phyloP scores from a whole-genome alignment of 1,140 invertebrate genomes.

The Drosophila punjabiensis region DNA sequence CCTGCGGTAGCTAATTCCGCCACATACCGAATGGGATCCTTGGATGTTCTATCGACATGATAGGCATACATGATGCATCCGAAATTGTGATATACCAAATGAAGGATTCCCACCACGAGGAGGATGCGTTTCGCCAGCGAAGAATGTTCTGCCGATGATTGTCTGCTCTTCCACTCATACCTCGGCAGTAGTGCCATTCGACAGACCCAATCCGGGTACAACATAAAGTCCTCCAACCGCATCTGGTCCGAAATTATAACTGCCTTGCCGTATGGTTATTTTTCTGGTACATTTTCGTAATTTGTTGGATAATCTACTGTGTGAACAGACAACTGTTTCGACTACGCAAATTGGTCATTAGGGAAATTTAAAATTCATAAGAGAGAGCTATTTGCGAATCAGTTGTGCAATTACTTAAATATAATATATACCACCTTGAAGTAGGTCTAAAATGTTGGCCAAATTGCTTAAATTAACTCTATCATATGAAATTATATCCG shows the following conservation, averaged over 20 bases:
- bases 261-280: neutral
- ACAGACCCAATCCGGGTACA: slow-evolving; percentile 55
- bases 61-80: slow-evolving; percentile 60
- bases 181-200: slow-evolving; percentile 27
- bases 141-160: neutral
- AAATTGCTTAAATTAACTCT: neutral
- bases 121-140: slow-evolving; percentile 5
- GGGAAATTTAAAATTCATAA: neutral
- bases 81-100: slow-evolving; percentile 71
- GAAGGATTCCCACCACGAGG: slow-evolving; percentile 52
- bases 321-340: slow-evolving; percentile 14
- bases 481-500: neutral
- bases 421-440: no score
- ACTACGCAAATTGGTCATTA: neutral
- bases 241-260: slow-evolving; percentile 17
- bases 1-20: slow-evolving; percentile 55
- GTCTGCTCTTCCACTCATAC: slow-evolving; percentile 32
- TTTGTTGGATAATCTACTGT: neutral
- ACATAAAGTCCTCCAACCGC: slow-evolving; percentile 54
- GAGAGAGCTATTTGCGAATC: neutral
- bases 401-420: neutral
- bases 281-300: neutral
- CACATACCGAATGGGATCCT: slow-evolving; percentile 17
- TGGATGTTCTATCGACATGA: slow-evolving; percentile 14
- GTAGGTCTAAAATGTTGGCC: no score